Evolutionary conservation across 2,797 vertebrate genomes (phyloP).

Genomic region (Cryptoprocta ferox): DNA sequence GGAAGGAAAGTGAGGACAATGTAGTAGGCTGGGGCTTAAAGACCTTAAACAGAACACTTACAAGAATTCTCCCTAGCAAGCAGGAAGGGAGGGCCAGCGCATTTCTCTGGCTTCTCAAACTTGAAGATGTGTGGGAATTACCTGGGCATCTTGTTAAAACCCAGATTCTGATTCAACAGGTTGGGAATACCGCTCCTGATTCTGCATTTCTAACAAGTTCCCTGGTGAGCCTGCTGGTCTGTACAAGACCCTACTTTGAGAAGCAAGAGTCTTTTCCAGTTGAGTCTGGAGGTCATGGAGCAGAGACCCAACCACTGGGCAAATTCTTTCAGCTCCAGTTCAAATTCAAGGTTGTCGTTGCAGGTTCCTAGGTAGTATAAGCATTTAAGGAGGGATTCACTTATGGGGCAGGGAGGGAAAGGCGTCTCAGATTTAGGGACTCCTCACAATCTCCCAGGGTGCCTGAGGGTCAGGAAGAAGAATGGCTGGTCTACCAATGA

Average conservation of each 20-base stretch:
- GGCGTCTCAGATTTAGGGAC: background rate
- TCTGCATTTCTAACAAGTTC: background rate
- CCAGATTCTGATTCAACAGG: background rate
- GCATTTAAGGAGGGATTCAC: background rate
- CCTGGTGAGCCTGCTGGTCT: background rate
- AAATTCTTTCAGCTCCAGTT: background rate
- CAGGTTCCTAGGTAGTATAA: conserved; percentile 9
- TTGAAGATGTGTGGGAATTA: background rate
- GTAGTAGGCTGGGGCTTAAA: background rate
- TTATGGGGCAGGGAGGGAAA: background rate
- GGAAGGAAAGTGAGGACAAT: background rate
- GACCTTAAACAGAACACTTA: background rate
- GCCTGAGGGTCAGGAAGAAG: background rate
- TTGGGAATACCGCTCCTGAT: background rate
- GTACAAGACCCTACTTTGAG: background rate
- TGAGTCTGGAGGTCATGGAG: background rate
- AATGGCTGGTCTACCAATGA: background rate
- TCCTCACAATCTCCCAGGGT: background rate
- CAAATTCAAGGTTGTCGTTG: conserved; percentile 28
- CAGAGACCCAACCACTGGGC: background rate
- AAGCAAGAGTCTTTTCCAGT: background rate
- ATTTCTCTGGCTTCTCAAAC: background rate
- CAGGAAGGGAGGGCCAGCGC: background rate
- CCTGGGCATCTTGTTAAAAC: background rate
- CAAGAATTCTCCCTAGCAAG: background rate